Conservation (phyloP, 92 coral and sea anemone genomes). For the Epizoanthus ramosus region DNA sequence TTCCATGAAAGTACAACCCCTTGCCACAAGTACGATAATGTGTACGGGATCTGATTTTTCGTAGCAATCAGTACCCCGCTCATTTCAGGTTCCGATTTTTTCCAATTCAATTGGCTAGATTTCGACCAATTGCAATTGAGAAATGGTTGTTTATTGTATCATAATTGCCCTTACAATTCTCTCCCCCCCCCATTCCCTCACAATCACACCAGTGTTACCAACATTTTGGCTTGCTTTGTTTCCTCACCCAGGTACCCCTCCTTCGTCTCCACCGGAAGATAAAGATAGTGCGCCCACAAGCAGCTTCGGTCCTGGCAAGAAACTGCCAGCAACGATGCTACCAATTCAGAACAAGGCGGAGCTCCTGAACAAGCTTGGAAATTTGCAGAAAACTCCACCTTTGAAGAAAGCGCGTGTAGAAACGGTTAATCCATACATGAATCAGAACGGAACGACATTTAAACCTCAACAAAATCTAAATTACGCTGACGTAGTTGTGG, state of each 20-base stretch:
- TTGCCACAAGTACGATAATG: too few species aligned
- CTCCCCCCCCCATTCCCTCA: too few species aligned
- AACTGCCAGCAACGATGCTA: conserved; percentile 23
- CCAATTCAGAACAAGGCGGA: conserved; percentile 39
- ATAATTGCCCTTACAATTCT: too few species aligned
- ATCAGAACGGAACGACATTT: conserved; percentile 36
- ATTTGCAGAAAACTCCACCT: conserved; percentile 18
- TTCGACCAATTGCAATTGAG: too few species aligned
- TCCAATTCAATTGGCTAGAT: too few species aligned
- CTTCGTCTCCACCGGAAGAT: conserved; percentile 37
- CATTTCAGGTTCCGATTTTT: too few species aligned
- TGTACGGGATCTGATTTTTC: too few species aligned
- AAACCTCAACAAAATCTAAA: conserved; percentile 42
- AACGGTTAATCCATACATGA: not conserved
- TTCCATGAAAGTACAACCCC: too few species aligned
- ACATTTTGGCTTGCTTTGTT: not conserved
- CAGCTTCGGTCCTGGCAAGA: conserved; percentile 74
- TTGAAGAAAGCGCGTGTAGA: conserved; percentile 14
- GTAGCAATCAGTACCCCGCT: too few species aligned
- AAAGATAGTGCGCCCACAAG: conserved; percentile 74
- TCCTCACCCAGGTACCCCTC: conserved; percentile 23
- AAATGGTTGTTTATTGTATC: too few species aligned
- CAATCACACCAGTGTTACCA: too few species aligned
- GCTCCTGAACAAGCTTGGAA: conserved; percentile 39
- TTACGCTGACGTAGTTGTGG: conserved; percentile 71